Conservation (phyloP, 2,797 vertebrate genomes). For the Gambelia wislizenii region DNA sequence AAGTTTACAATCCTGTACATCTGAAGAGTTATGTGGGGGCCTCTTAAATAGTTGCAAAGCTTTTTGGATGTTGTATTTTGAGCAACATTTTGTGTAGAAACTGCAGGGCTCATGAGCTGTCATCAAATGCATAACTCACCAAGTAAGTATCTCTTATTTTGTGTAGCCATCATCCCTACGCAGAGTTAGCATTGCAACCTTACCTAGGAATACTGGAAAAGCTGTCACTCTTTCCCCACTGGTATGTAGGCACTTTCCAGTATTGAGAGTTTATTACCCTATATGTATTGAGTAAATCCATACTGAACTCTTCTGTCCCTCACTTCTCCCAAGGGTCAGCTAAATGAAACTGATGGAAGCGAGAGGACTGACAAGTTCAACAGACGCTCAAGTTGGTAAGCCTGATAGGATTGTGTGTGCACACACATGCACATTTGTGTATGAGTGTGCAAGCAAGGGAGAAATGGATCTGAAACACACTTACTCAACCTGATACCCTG, state of each 20-base stretch:
- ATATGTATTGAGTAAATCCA: background rate
- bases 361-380: conserved; percentile 83
- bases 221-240: conserved; percentile 75
- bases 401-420: background rate
- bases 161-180: conserved; percentile 79
- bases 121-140: conserved; percentile 25
- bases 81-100: background rate
- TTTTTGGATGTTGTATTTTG: background rate
- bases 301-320: background rate
- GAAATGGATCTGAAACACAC: background rate
- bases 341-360: conserved; percentile 76
- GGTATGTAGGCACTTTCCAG: conserved; percentile 78
- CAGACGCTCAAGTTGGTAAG: conserved; percentile 88
- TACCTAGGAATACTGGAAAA: conserved; percentile 84
- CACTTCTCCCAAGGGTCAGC: conserved; percentile 56
- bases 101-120: background rate
- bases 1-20: background rate
- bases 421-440: background rate
- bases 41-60: background rate
- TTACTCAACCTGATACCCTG: no score
- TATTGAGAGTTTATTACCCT: background rate
- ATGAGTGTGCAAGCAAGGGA: no score
- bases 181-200: conserved; percentile 88
- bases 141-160: conserved; percentile 54
- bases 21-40: background rate